A percentile compares a stretch with the other conserved stretches of the same genome.
These are phyloP conservation scores for Yponomeuta plumbellus DNA, from an alignment of 2,888 invertebrate species.

Conservation along the genomic window DNA sequence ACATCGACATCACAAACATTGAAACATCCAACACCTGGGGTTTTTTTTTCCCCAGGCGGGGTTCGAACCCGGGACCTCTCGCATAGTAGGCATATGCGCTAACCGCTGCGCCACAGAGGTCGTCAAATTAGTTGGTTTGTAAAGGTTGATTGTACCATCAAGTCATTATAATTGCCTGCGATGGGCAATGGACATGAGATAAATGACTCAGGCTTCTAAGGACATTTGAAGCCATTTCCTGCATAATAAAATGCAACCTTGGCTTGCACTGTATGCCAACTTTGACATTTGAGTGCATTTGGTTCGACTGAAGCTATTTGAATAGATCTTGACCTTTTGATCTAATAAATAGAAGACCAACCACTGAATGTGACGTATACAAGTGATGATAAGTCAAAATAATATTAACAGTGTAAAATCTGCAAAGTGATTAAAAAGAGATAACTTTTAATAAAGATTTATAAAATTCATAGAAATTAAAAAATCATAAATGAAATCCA, in stretches of 20 bases:
- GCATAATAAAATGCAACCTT: constrained; percentile 1
- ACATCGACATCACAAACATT: too few relatives aligned
- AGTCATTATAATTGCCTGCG: neutral
- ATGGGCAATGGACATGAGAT: neutral
- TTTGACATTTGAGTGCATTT: constrained; percentile 5
- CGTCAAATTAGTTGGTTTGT: too few relatives aligned
- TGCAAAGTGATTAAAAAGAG: neutral
- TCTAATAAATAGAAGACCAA: neutral
- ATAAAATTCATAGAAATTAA: too few relatives aligned
- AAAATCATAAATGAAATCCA: too few relatives aligned
- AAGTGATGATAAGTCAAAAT: neutral
- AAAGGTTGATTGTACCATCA: too few relatives aligned
- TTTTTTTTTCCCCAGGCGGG: too few relatives aligned
- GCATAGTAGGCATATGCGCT: too few relatives aligned
- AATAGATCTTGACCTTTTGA: constrained; percentile 8
- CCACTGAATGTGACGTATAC: neutral
- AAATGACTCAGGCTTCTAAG: neutral
- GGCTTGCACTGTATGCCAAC: neutral
- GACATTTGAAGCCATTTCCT: neutral
- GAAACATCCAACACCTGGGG: too few relatives aligned
- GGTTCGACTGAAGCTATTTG: neutral
- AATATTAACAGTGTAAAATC: neutral
- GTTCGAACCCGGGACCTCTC: too few relatives aligned
- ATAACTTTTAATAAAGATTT: neutral
- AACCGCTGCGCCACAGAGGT: too few relatives aligned